Evolutionary conservation across 2,888 invertebrate species (phyloP).

Genomic region (Drosophila pegasa): DNA sequence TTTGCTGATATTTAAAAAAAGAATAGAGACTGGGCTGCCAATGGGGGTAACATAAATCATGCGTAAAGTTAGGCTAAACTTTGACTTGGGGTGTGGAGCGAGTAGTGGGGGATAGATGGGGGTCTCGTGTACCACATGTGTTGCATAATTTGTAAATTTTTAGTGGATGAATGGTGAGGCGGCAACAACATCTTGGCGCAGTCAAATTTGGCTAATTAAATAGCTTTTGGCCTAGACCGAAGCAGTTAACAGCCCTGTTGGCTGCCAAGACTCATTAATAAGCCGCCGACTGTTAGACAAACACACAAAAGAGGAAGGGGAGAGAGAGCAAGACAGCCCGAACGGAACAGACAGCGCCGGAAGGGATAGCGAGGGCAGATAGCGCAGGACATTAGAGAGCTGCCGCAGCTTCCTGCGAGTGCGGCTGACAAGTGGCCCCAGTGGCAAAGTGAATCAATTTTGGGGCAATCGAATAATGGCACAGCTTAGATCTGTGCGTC

Average conservation of each 20-base stretch:
- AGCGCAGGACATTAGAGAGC: slow-evolving; percentile 34
- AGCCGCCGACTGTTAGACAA: slow-evolving; percentile 46
- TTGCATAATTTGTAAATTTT: slow-evolving; percentile 55
- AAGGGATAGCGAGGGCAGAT: slow-evolving; percentile 19
- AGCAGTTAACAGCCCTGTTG: not conserved
- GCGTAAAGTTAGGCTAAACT: slow-evolving; percentile 71
- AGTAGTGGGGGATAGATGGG: not conserved
- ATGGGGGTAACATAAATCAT: slow-evolving; percentile 69
- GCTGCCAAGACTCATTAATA: slow-evolving; percentile 41
- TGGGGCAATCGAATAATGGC: slow-evolving; percentile 49
- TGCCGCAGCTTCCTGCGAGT: slow-evolving; percentile 61
- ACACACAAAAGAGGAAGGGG: slow-evolving; percentile 49
- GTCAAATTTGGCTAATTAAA: slow-evolving; percentile 47
- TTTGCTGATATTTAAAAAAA: slow-evolving; percentile 26
- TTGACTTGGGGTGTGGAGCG: slow-evolving; percentile 39
- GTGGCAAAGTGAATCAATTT: slow-evolving; percentile 59
- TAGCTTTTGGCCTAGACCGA: slow-evolving; percentile 17
- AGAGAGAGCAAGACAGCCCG: not conserved
- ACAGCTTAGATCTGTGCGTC: slow-evolving; percentile 33
- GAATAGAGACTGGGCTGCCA: slow-evolving; percentile 5
- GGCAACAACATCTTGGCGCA: slow-evolving; percentile 7
- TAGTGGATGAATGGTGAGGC: slow-evolving; percentile 1
- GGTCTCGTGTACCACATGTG: slow-evolving; percentile 58
- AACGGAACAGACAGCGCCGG: slow-evolving; percentile 12
- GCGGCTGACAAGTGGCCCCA: slow-evolving; percentile 66